Evolutionary conservation across 2,888 invertebrate species (phyloP).

Genomic region (Phasia obesa): DNA sequence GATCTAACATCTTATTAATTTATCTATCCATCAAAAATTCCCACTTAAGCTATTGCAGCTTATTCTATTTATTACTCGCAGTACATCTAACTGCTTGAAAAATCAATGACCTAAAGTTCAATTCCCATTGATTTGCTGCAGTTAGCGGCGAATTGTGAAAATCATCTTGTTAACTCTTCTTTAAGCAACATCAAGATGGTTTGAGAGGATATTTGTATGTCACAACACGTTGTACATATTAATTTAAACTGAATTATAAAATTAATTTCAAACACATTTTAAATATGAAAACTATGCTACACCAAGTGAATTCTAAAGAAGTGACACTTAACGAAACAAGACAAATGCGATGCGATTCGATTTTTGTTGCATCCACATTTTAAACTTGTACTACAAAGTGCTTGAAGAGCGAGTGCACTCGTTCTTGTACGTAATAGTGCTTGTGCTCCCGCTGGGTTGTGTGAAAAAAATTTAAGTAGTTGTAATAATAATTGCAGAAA

Average conservation of each 20-base stretch:
- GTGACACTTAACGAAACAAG: slow-evolving; percentile 30
- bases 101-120: slow-evolving; percentile 58
- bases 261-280: slow-evolving; percentile 65
- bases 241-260: slow-evolving; percentile 62
- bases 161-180: slow-evolving; percentile 33
- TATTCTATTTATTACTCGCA: neutral
- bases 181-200: slow-evolving; percentile 16
- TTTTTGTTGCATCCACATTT: slow-evolving; percentile 37
- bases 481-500: slow-evolving; percentile 65
- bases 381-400: slow-evolving; percentile 34
- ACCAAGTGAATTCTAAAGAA: slow-evolving; percentile 52
- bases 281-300: slow-evolving; percentile 66
- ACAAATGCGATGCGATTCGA: slow-evolving; percentile 28
- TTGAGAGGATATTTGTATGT: slow-evolving; percentile 39
- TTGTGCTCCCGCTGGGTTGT: slow-evolving; percentile 36
- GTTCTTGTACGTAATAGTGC: slow-evolving; percentile 7
- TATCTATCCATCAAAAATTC: neutral
- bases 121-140: slow-evolving; percentile 40
- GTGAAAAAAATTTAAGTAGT: slow-evolving; percentile 34
- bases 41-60: neutral
- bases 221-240: slow-evolving; percentile 50
- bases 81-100: slow-evolving; percentile 6
- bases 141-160: slow-evolving; percentile 20
- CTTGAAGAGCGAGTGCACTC: slow-evolving; percentile 38
- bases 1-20: neutral